Conservation (phyloP, 2,888 invertebrate genomes). For the Dryococelus australis region DNA sequence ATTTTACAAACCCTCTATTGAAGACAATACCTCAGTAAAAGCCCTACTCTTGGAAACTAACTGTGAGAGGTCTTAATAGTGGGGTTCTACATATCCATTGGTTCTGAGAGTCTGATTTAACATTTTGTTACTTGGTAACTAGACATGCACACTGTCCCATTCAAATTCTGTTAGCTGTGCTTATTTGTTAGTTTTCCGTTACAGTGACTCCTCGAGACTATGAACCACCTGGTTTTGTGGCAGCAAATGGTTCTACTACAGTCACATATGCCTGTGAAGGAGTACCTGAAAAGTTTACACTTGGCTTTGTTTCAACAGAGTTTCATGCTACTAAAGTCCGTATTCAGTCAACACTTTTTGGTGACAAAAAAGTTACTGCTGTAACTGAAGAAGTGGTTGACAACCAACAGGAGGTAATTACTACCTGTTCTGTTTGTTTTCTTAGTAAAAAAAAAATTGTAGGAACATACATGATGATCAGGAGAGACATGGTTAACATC, state of each 20-base stretch:
- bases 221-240: conserved; percentile 16
- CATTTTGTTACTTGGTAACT: too few relatives aligned
- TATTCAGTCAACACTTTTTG: not conserved
- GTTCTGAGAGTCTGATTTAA: too few relatives aligned
- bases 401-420: not conserved
- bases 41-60: too few relatives aligned
- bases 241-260: not conserved
- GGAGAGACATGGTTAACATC: too few relatives aligned
- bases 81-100: too few relatives aligned
- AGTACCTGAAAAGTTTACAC: not conserved
- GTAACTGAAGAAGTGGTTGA: not conserved
- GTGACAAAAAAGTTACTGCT: not conserved
- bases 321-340: conserved; percentile 18
- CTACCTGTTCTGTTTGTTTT: not conserved
- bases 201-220: conserved; percentile 25
- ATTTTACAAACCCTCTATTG: too few relatives aligned
- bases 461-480: too few relatives aligned
- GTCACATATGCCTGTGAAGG: not conserved
- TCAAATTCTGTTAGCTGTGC: not conserved
- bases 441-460: too few relatives aligned
- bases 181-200: not conserved
- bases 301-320: not conserved
- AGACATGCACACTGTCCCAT: too few relatives aligned
- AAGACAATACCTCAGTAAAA: too few relatives aligned
- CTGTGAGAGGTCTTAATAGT: too few relatives aligned